Percentiles rank a stretch among this genome's conserved stretches.
Conservation (phyloP, 2,888 invertebrate species). For the Lepidocyrtoides sp. region DNA sequence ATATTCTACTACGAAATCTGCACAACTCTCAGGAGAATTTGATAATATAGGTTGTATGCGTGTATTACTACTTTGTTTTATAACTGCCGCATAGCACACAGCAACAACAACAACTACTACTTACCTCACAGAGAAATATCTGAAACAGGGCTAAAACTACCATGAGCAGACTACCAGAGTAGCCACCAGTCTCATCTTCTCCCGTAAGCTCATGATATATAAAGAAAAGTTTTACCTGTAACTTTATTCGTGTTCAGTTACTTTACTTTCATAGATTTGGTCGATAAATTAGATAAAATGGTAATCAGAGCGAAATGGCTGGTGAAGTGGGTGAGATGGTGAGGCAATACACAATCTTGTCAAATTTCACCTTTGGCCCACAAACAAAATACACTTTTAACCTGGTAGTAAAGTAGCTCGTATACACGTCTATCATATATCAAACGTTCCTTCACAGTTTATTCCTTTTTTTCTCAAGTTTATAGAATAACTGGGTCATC, state of each 20-base stretch:
- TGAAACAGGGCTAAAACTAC: background rate
- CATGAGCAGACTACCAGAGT: background rate
- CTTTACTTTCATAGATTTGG: conserved; percentile 42
- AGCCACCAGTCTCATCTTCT: background rate
- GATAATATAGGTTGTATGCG: conserved; percentile 40
- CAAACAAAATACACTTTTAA: background rate
- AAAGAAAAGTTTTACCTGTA: conserved; percentile 49
- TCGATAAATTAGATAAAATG: conserved; percentile 69
- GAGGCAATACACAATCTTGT: conserved; percentile 23
- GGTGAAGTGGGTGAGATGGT: conserved; percentile 8
- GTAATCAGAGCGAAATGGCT: conserved; percentile 57
- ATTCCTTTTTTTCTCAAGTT: background rate
- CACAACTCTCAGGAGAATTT: conserved; percentile 57
- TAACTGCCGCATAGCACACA: background rate
- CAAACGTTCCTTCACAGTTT: too few species aligned
- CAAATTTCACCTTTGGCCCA: conserved; percentile 42
- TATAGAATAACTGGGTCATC: conserved; percentile 6
- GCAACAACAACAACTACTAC: too few species aligned
- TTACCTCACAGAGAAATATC: conserved; percentile 2
- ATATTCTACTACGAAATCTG: conserved; percentile 23
- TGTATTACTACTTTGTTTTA: conserved; percentile 28
- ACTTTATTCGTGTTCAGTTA: conserved; percentile 13
- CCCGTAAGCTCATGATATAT: background rate
- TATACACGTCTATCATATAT: too few species aligned
- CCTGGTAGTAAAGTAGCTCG: background rate